Base-by-base conservation (phyloP, 2,888 invertebrate genomes). In the Drosophila niveifrons region DNA sequence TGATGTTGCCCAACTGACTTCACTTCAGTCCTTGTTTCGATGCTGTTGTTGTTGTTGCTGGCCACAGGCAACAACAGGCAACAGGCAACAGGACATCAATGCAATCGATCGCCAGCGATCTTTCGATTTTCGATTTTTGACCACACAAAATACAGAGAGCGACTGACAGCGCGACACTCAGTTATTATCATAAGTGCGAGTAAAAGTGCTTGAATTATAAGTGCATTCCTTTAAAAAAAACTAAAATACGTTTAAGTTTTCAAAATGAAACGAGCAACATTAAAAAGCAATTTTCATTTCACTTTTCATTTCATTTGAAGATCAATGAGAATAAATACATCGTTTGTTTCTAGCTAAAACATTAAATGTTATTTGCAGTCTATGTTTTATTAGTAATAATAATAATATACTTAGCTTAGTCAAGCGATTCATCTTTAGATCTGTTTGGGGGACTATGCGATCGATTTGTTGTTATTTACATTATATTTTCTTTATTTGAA, bases 61-160 rank as follows among this genome's bases (percentile, higher is more conserved):
- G 39, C 39, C 39, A 41, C 39, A 41, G 36, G 36, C 36, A 10
- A 34, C 34, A 34, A 41, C 39, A 41, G 36, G 36, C 36, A 10
- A 34, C 34, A 34, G 39, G 39, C 39, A 13, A 41, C 39, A 41
- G 39, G 39, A 41, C 39, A 41, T 41, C 39, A 13, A 41, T 41
- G 39, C 39, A 15, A 41, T 39, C 28, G 52, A 41, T 52, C 29
- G 41, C 6, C 13, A 39, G n/a, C 15, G 28, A 39, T 28, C 15
- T 43, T 9, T 55, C 29, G 13, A 17, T 55, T 44, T 15, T 44
- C 29, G 13, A 17, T 55, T 44, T 15, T 44, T 34, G 55, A 10
- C 44, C 55, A 56, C 55, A 56, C 55, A 44, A 56, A 43, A 31
- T 34, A 13, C 7, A 8, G n/a, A 36, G 11, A n/a, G 36, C 7